phyloP scores from a whole-genome alignment of 2,888 invertebrate genomes.

The Patella caerulea region DNA sequence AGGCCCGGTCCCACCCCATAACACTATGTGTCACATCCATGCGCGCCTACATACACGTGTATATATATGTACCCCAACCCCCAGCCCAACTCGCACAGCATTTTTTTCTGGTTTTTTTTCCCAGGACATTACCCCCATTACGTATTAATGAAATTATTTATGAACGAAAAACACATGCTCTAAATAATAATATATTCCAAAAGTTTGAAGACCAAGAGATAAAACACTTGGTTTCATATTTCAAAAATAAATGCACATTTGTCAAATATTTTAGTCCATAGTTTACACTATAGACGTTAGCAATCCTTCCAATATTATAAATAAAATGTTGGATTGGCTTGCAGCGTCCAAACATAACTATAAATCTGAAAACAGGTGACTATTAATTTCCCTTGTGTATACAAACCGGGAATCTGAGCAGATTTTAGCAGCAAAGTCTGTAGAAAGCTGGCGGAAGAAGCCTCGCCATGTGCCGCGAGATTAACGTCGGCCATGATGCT shows the following conservation, averaged over 20 bases:
- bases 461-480: conserved; percentile 9
- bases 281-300: not conserved
- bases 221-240: not conserved
- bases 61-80: no score
- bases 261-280: conserved; percentile 1
- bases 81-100: no score
- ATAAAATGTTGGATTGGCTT: conserved; percentile 8
- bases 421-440: not conserved
- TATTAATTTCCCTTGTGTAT: conserved; percentile 8
- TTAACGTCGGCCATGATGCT: not conserved
- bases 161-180: no score
- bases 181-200: not conserved
- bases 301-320: conserved; percentile 3
- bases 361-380: conserved; percentile 8
- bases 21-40: no score
- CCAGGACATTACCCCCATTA: no score
- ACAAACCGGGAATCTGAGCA: not conserved
- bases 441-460: not conserved
- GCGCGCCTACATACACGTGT: no score
- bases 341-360: conserved; percentile 9
- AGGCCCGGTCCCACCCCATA: no score
- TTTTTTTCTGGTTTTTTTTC: no score
- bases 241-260: conserved; percentile 6
- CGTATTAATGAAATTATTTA: no score
- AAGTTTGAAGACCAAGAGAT: not conserved